Conservation (phyloP, 2,888 invertebrate species). For the Drosophila vallismaia region DNA sequence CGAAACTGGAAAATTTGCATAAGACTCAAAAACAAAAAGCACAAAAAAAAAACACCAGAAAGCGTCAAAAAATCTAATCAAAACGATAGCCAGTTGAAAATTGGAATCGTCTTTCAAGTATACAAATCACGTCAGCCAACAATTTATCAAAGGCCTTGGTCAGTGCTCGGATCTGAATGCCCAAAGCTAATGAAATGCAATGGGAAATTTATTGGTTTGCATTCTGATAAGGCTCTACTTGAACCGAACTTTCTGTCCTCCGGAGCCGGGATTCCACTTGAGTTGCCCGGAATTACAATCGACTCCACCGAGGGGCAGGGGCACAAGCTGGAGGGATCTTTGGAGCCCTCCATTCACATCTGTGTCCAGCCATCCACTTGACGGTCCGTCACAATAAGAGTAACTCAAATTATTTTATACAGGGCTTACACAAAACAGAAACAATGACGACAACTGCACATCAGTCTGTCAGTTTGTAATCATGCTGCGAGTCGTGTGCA, state of each 20-base stretch:
- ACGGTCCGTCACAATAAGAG: constrained; percentile 52
- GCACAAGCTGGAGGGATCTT: constrained; percentile 1
- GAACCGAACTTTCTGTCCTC: constrained; percentile 12
- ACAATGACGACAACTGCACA: constrained; percentile 52
- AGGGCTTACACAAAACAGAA: constrained; percentile 9
- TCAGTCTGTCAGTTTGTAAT: constrained; percentile 60
- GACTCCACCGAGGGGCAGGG: constrained; percentile 6
- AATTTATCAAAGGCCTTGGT: constrained; percentile 64
- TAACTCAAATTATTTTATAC: constrained; percentile 38
- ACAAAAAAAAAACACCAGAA: constrained; percentile 7
- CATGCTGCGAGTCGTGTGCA: constrained; percentile 59
- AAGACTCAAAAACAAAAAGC: constrained; percentile 18
- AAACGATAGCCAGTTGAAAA: constrained; percentile 49
- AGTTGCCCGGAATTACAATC: constrained; percentile 42
- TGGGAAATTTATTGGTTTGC: constrained; percentile 54
- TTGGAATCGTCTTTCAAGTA: constrained; percentile 36
- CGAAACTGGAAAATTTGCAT: constrained; percentile 63
- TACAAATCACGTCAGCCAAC: constrained; percentile 71
- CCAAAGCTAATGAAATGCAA: constrained; percentile 62
- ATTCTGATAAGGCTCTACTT: constrained; percentile 49
- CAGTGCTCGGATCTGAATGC: constrained; percentile 19
- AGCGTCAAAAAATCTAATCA: constrained; percentile 53
- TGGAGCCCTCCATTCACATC: constrained; percentile 19
- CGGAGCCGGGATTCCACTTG: constrained; percentile 38
- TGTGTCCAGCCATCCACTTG: constrained; percentile 55